Conservation (phyloP, 1,140 invertebrate genomes). For the Vollenhovia emeryi region DNA sequence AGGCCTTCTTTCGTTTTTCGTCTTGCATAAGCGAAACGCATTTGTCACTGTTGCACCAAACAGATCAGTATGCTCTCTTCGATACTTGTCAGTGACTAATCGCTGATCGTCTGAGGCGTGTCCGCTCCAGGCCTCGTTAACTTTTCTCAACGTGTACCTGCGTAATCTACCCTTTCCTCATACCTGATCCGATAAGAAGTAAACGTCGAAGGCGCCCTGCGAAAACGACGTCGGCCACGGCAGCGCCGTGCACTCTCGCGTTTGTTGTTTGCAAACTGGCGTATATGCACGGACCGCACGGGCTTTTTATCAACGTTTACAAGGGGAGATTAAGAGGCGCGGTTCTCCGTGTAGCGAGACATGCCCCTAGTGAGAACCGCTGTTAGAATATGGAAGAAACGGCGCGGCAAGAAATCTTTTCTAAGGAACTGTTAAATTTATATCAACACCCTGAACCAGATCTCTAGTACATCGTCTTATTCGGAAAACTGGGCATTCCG, state of each 20-base stretch:
- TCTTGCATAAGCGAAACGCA: constrained; percentile 26
- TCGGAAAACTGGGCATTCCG: neutral
- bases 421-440: neutral
- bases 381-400: neutral
- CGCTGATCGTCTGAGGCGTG: constrained; percentile 56
- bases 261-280: constrained; percentile 52
- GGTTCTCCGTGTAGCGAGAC: constrained; percentile 50
- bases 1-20: neutral
- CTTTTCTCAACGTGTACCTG: constrained; percentile 16
- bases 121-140: constrained; percentile 55
- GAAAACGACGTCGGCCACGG: constrained; percentile 10
- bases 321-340: constrained; percentile 61
- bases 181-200: constrained; percentile 42
- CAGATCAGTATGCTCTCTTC: constrained; percentile 50
- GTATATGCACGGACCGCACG: constrained; percentile 26
- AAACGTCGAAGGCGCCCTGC: constrained; percentile 44
- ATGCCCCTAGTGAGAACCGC: neutral
- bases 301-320: constrained; percentile 59
- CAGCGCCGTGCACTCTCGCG: constrained; percentile 18
- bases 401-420: neutral
- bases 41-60: constrained; percentile 61
- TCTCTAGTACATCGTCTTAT: neutral
- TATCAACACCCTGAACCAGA: neutral
- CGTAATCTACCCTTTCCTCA: neutral
- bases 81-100: constrained; percentile 66